Percentiles rank a stretch among this genome's conserved stretches.
Conservation (phyloP, 2,113 vertebrate species). For the Galbula dea region DNA sequence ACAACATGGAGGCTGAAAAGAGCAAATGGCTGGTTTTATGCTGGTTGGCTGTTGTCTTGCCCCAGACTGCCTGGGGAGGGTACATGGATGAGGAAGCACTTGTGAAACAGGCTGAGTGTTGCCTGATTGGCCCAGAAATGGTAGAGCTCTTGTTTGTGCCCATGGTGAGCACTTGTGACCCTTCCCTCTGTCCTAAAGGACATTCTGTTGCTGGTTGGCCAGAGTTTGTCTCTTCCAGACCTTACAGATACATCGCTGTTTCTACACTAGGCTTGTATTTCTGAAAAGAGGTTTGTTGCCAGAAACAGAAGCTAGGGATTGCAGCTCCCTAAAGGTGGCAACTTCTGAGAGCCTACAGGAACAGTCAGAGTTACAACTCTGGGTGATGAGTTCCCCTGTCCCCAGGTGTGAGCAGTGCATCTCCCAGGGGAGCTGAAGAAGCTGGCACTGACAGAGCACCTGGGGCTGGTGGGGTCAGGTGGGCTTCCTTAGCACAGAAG, state of each 20-base stretch:
- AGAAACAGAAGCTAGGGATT: background rate
- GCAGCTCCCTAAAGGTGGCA: background rate
- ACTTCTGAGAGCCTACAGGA: background rate
- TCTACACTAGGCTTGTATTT: background rate
- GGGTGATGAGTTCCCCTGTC: background rate
- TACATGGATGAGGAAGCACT: background rate
- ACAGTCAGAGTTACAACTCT: background rate
- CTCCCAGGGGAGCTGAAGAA: background rate
- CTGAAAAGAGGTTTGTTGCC: background rate
- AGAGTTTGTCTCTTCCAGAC: background rate
- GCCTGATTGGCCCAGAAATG: background rate
- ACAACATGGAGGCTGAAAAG: background rate
- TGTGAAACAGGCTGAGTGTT: background rate
- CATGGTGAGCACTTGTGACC: accelerated
- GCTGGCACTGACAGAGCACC: background rate
- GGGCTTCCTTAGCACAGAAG: background rate
- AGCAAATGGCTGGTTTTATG: background rate
- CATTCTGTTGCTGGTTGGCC: background rate
- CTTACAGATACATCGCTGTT: background rate
- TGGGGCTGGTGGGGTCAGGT: background rate
- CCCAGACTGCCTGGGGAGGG: background rate
- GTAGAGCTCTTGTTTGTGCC: background rate
- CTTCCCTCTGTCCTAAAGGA: background rate
- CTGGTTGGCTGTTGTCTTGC: background rate
- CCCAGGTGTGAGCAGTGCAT: background rate